Evolutionary conservation across 2,888 invertebrate genomes (phyloP).

Genomic region (Parnassius orleans): DNA sequence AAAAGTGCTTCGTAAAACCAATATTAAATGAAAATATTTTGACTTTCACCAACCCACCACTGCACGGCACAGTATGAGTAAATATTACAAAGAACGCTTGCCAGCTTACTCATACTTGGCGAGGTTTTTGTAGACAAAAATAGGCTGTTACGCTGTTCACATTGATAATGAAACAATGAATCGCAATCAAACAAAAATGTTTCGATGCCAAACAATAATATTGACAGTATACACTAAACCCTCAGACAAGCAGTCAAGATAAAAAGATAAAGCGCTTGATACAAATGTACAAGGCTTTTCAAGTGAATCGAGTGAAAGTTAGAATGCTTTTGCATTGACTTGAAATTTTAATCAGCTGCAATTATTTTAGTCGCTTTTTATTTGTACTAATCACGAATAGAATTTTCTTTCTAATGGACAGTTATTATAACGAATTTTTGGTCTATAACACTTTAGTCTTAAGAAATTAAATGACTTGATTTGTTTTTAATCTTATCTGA

Average conservation of each 20-base stretch:
- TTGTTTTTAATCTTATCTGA: too few species aligned
- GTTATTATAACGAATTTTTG: too few species aligned
- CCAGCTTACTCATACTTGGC: too few species aligned
- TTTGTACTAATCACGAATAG: not conserved
- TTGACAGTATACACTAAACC: conserved; percentile 15
- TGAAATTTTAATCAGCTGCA: conserved; percentile 23
- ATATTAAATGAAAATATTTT: too few species aligned
- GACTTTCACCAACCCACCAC: too few species aligned
- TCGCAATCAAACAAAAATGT: conserved; percentile 5
- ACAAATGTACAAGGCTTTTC: conserved; percentile 17
- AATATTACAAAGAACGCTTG: too few species aligned
- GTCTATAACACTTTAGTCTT: too few species aligned
- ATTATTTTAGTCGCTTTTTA: conserved; percentile 8
- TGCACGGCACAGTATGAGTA: too few species aligned
- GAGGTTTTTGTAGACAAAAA: too few species aligned
- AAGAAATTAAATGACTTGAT: too few species aligned
- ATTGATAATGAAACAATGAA: not conserved
- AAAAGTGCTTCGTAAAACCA: too few species aligned
- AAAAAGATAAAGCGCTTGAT: conserved; percentile 20
- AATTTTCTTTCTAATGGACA: conserved; percentile 2
- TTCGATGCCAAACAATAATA: conserved; percentile 17
- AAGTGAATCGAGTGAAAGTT: conserved; percentile 24
- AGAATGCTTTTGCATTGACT: conserved; percentile 15
- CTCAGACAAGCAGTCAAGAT: conserved; percentile 23
- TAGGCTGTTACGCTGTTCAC: too few species aligned